Conservation (phyloP, 2,113 vertebrate genomes). For the Clarias magur region DNA sequence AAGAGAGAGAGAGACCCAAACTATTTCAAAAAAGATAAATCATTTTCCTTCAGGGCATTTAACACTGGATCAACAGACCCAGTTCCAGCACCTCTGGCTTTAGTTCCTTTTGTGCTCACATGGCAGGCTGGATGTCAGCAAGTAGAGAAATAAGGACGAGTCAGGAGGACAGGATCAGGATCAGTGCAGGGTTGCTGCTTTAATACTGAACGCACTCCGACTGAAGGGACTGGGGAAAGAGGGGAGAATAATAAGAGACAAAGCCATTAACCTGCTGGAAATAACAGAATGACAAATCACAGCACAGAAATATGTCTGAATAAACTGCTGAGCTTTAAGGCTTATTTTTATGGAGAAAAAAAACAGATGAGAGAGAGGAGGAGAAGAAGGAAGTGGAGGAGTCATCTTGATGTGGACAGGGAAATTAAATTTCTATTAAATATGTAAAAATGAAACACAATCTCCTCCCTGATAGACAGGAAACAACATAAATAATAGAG, state of each 20-base stretch:
- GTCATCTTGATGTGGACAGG: background rate
- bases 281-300: conserved; percentile 34
- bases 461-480: conserved; percentile 8
- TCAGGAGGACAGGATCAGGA: conserved; percentile 2
- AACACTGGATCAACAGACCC: background rate
- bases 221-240: conserved; percentile 88
- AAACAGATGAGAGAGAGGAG: background rate
- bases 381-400: background rate
- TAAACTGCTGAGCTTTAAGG: conserved; percentile 30
- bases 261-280: conserved; percentile 19
- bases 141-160: background rate
- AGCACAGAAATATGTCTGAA: conserved; percentile 26
- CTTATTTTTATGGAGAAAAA: conserved; percentile 9
- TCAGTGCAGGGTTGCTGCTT: conserved; percentile 72
- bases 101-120: conserved; percentile 19
- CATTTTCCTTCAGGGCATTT: background rate
- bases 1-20: background rate
- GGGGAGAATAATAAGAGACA: conserved; percentile 54
- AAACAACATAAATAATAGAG: conserved; percentile 30
- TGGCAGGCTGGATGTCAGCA: conserved; percentile 14
- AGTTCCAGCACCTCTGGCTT: conserved; percentile 10
- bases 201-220: conserved; percentile 90
- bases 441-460: background rate
- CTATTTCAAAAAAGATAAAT: background rate
- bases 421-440: conserved; percentile 41